Base-by-base conservation (phyloP, 2,113 vertebrate species). In the Brachypodius melanocephalos region DNA sequence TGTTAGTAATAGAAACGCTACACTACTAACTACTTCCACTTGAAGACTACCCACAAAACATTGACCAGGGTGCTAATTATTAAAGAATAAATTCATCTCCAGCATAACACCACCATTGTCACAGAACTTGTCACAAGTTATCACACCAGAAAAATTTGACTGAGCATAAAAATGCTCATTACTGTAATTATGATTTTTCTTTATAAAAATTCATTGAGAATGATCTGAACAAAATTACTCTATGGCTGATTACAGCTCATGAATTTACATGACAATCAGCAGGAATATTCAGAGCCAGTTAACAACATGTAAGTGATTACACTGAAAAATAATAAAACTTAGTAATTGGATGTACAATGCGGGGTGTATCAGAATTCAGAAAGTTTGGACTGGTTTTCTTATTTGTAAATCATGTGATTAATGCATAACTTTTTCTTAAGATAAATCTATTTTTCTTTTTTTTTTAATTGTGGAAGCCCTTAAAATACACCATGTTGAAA, bases 191-290 rank as follows among this genome's bases (percentile, higher is more conserved):
- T 18, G 51, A 92, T 62, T 93, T 93, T 92, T 93, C 67, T 85
- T 88, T 62, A 73, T 82, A 94, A 91, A 96, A 95, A 82, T 80
- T 89, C 82, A 88, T 73, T 91, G 74, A 73, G 72, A 97, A 82
- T 68, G 45, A 85, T 94, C 31, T 59, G 62, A 90, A 67, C 34
- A 93, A 90, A 96, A 83, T 95, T 93, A 73, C 13, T 65, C 66
- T 16, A 36, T 75, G 92, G 92, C 57, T 96, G 94, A 97, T 96
- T 97, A 78, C 8, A 91, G 29, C 26, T 95, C 69, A 93, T 96
- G 63, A 95, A 95, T 96, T 97, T 96, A 67, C 66, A 94, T 96
- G 89, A 77, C 87, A 82, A 90, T 87, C 91, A 96, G 59, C 38
- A 89, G 68, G 86, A 93, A 86, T 97, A 90, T 42, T 86, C 65